Evolutionary conservation across 2,797 vertebrate species (phyloP), one percentile per base, ranked within the genome.

Genomic region (Pelochelys cantorii): DNA sequence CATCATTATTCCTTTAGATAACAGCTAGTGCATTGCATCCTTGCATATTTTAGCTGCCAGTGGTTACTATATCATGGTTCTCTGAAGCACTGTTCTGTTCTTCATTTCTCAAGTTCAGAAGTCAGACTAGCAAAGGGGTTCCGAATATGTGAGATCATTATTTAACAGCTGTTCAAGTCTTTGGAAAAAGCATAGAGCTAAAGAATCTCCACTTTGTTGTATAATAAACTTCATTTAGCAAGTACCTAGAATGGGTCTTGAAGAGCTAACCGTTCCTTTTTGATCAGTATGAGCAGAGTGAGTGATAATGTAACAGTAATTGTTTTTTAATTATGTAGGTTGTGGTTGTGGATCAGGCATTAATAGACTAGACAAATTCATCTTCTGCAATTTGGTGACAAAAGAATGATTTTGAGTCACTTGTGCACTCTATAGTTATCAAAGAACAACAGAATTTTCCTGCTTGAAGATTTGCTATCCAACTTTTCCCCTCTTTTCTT

Each of bases 51-150:
- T 78, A 25, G 48, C 74, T 89, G 56, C 37, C 54, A 53, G 42
- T 88, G 84, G 3, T 53, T 82, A 52, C 78, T 84, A 42, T 2
- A 2, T 89, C 86, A n/a, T 42, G 25, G 75, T 81, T 87, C 81
- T 65, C 74, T 83, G 82, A 92, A 77, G 42, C 75, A 62, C 80
- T 34, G 22, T 3, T 90, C 59, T 87, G 65, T 52, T 90, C n/a
- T 74, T 93, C n/a, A 8, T 57, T 81, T 83, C 59, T 82, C 56
- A 82, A 90, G 89, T 90, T 90, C 80, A 81, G 85, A 54, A 94
- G 6, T 55, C 23, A 9, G 29, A 81, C 85, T 80, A 94, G 12
- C 7, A 86, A 87, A 60, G 77, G 85, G 31, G 83, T 95, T 95
- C 88, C 56, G 92, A 11, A 93, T 79, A 90, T 42, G 20, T 78